Evolutionary conservation across 2,797 vertebrate species (phyloP), one percentile per base, ranked within the genome.

Genomic region (Sebastes variabilis): DNA sequence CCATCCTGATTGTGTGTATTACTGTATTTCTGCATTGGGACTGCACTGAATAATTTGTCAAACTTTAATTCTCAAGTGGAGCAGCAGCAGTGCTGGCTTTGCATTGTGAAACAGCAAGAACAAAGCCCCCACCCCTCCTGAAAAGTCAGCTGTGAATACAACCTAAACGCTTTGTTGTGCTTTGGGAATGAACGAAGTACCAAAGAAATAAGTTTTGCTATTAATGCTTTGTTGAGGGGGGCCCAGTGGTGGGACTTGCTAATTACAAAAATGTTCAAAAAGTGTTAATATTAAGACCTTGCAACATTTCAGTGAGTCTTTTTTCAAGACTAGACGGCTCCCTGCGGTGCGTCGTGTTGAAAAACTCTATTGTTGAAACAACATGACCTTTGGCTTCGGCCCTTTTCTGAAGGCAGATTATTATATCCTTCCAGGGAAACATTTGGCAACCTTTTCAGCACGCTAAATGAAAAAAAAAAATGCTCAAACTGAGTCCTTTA

Each of bases 191-290:
- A 61, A 46, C 16, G 32, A 54, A 64, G 64, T 30, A 66, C 68
- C 76, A 78, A 22, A 55, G 30, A 80, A 77, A 38, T 58, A 70
- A 1, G 16, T 85, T 81, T 55, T 30, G 38, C 59, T 68, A 27
- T 65, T 74, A 42, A 46, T 65, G 65, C 67, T 68, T 75, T 80
- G 81, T 79, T 72, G 36, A 75, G 46, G 55, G 52, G 55, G 71
- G 46, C 79, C 66, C 56, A 65, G 25, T 4, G 58, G 67, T 42
- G 79, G 78, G 67, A 78, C 60, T 79, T 30, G 62, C 74, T 86
- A 85, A 90, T 91, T 81, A 69, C 30, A 10, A 77, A 77, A 22
- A 80, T 80, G 59, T 81, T 72, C 66, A 20, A 52, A 36, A 71
- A 83, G 60, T 8, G 2, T 72, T 18, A 84, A 82, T 75, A 73